A percentile compares a stretch with the other conserved stretches of the same genome.
Evolutionary conservation across 2,888 invertebrate genomes (phyloP).

Genomic region (Cosmorhoe ocellata): DNA sequence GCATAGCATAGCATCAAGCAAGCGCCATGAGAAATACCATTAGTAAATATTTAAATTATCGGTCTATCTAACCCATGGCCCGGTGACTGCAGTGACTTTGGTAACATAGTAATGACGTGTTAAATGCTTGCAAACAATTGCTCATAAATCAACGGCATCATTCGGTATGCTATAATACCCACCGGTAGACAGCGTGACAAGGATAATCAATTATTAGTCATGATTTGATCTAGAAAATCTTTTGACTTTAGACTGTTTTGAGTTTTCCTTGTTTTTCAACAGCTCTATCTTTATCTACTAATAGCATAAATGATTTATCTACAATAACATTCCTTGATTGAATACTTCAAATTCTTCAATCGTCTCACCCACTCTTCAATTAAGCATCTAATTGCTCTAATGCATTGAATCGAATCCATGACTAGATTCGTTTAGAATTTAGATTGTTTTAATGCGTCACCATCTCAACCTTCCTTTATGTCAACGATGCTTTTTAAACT

Average conservation of each 20-base stretch:
- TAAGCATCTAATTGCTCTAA: conserved; percentile 19
- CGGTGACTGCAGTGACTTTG: background rate
- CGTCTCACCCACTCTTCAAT: conserved; percentile 15
- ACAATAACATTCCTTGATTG: background rate
- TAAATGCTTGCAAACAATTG: conserved; percentile 28
- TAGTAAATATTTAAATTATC: conserved; percentile 13
- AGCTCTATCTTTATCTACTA: no score
- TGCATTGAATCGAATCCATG: conserved; percentile 19
- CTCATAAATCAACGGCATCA: conserved; percentile 23
- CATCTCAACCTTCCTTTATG: background rate
- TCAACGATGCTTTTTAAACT: conserved; percentile 1
- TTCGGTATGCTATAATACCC: background rate
- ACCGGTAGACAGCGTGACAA: conserved; percentile 8
- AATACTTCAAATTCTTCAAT: conserved; percentile 4
- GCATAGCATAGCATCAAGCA: no score
- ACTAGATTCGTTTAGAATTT: conserved; percentile 2
- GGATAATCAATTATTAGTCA: conserved; percentile 12
- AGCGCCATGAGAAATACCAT: background rate
- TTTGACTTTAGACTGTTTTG: no score
- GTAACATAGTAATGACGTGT: conserved; percentile 11
- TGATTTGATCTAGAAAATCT: background rate
- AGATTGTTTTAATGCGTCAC: conserved; percentile 6
- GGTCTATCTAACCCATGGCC: no score
- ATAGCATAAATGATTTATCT: no score
- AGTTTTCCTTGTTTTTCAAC: no score